phyloP scores from a whole-genome alignment of 2,888 invertebrate genomes.

The Autographa pulchrina region DNA sequence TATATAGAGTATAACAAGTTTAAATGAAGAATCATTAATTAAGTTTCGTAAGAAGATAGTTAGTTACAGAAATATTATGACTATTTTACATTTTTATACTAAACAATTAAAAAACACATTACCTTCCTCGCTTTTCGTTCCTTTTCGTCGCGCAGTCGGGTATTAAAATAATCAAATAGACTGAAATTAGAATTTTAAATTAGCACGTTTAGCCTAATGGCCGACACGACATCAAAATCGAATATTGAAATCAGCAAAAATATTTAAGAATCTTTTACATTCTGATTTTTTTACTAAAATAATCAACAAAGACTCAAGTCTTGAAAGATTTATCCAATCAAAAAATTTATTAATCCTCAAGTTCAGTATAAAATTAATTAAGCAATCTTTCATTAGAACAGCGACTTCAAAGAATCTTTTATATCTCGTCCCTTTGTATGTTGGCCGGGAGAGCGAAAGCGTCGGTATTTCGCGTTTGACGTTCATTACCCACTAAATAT shows the following conservation, averaged over 20 bases:
- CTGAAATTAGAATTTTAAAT: no score
- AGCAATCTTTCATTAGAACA: conserved; percentile 24
- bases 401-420: conserved; percentile 19
- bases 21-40: no score
- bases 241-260: not conserved
- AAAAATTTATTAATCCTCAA: conserved; percentile 13
- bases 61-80: no score
- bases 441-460: not conserved
- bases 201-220: not conserved
- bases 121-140: no score
- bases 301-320: conserved; percentile 7
- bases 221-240: not conserved
- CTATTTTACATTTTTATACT: no score
- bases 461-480: conserved; percentile 25
- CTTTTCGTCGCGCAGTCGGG: no score
- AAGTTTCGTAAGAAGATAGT: no score
- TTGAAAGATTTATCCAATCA: conserved; percentile 17
- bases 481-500: conserved; percentile 31
- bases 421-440: conserved; percentile 11
- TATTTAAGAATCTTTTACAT: not conserved
- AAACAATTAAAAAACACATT: no score
- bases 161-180: no score
- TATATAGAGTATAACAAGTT: no score
- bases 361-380: conserved; percentile 31
- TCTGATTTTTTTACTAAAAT: not conserved